phyloP scores from a whole-genome alignment of 2,797 vertebrate genomes.

The Strix occidentalis region DNA sequence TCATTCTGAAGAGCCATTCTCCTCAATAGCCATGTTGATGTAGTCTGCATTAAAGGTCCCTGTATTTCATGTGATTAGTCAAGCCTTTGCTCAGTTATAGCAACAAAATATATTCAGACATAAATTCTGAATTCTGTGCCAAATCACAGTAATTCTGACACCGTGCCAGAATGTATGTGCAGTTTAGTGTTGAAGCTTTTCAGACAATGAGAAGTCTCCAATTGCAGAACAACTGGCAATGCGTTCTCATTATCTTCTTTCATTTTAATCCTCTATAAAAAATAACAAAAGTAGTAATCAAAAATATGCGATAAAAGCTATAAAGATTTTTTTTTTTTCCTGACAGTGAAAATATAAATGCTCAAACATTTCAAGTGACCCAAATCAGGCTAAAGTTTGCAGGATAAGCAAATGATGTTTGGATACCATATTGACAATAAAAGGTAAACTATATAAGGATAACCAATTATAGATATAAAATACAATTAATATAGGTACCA shows the following conservation, averaged over 20 bases:
- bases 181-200: background rate
- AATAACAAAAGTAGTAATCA: background rate
- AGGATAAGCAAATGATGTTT: background rate
- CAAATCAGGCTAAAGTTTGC: background rate
- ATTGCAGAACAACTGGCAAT: background rate
- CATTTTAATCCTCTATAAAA: background rate
- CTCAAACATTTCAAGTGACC: background rate
- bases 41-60: background rate
- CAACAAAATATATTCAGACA: background rate
- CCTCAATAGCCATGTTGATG: background rate
- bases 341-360: background rate
- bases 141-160: slow-evolving; percentile 5
- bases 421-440: background rate
- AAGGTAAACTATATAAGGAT: background rate
- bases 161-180: background rate
- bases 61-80: background rate
- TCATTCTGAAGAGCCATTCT: background rate
- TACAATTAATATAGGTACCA: background rate
- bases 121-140: slow-evolving; percentile 1
- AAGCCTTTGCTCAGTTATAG: background rate
- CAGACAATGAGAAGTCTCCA: background rate
- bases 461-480: background rate
- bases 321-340: background rate
- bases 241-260: background rate
- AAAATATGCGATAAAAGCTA: background rate